Evolutionary conservation across 2,113 vertebrate genomes (phyloP).

Genomic region (Sinocyclocheilus grahami): DNA sequence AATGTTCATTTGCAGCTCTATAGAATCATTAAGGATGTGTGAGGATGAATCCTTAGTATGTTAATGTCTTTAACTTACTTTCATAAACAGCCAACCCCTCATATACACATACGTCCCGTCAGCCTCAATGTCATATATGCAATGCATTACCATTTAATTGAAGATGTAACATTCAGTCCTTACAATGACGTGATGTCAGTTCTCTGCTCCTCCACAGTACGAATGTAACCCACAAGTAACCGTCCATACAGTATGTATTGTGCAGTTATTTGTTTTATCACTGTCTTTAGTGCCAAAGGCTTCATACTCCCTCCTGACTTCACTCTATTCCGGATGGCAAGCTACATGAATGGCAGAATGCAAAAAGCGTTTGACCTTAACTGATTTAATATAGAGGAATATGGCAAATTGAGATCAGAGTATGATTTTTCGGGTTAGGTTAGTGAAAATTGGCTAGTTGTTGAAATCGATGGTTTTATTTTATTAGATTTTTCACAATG

Average conservation of each 20-base stretch:
- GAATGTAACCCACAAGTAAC: conserved; percentile 49
- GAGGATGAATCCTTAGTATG: conserved; percentile 32
- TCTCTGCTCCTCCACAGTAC: conserved; percentile 41
- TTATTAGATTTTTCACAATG: background rate
- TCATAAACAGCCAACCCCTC: conserved; percentile 1
- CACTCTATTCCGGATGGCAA: conserved; percentile 46
- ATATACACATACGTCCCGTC: background rate
- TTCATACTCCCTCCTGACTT: conserved; percentile 26
- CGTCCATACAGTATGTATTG: conserved; percentile 31
- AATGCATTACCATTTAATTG: conserved; percentile 52
- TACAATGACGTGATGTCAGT: conserved; percentile 40
- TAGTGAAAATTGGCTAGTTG: conserved; percentile 6
- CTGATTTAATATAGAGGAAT: background rate
- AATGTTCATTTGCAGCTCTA: conserved; percentile 18
- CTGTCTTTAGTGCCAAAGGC: conserved; percentile 56
- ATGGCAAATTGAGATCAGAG: background rate
- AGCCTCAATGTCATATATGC: conserved; percentile 53
- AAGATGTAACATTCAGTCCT: conserved; percentile 35
- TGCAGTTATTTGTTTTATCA: conserved; percentile 27
- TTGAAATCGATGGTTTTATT: background rate
- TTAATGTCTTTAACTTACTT: background rate
- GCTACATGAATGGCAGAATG: conserved; percentile 52
- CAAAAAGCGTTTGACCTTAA: conserved; percentile 13
- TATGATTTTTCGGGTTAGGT: conserved; percentile 1
- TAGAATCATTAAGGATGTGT: conserved; percentile 15